Evolutionary conservation across 2,113 vertebrate species (phyloP).

Genomic region (Girardinichthys multiradiatus): DNA sequence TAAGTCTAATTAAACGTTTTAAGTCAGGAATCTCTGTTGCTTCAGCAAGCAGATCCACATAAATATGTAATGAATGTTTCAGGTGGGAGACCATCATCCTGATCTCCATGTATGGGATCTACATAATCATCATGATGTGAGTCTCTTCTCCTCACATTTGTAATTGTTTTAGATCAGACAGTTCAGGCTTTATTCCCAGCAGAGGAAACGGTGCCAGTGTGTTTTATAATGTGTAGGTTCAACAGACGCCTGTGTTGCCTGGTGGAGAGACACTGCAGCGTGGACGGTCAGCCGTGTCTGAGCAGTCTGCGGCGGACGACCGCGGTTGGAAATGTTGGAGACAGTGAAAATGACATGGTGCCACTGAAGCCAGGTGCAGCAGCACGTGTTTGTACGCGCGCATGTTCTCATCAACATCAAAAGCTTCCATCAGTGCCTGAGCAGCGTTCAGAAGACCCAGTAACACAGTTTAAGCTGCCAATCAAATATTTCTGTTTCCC

Average conservation of each 20-base stretch:
- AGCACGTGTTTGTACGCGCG: slow-evolving; percentile 14
- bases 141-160: slow-evolving; percentile 20
- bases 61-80: slow-evolving; percentile 15
- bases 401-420: slow-evolving; percentile 9
- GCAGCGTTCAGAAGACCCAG: slow-evolving; percentile 15
- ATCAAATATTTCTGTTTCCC: slow-evolving; percentile 29
- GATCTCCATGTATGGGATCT: slow-evolving; percentile 81
- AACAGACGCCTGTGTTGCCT: slow-evolving; percentile 77
- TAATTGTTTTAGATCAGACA: not conserved
- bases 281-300: slow-evolving; percentile 66
- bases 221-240: slow-evolving; percentile 68
- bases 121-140: slow-evolving; percentile 85
- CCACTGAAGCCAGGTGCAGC: slow-evolving; percentile 78
- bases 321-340: slow-evolving; percentile 64
- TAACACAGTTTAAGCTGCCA: slow-evolving; percentile 49
- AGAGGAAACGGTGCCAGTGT: not conserved
- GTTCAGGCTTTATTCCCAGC: not conserved
- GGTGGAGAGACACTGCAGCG: slow-evolving; percentile 71
- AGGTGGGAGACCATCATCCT: slow-evolving; percentile 85
- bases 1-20: slow-evolving; percentile 51
- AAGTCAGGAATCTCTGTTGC: not conserved
- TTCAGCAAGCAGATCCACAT: not conserved
- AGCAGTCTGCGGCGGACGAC: slow-evolving; percentile 67
- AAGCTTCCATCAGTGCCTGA: slow-evolving; percentile 6
- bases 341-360: slow-evolving; percentile 78